Evolutionary conservation across 2,113 vertebrate genomes (phyloP), one percentile per base, ranked within the genome.

Genomic region (Formicarius rufipectus): DNA sequence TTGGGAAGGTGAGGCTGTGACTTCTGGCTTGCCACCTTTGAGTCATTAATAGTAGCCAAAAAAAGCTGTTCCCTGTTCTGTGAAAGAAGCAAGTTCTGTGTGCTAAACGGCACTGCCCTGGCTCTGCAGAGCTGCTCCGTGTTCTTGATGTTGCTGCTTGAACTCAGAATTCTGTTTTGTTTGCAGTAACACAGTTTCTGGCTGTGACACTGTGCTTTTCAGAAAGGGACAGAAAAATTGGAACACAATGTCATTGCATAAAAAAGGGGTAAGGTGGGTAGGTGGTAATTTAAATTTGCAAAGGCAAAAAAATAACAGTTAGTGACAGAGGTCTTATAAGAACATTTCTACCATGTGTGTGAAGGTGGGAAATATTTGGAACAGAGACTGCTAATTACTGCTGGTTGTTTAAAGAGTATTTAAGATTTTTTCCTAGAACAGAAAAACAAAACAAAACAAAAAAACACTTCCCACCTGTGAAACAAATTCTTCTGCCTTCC

Each of bases 201-300:
- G 6, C 56, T 74, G 27, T 0, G 0, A 66, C 12, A 7, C 6
- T 21, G 24, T 14, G 3, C 17, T 58, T 50, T 62, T 62, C 1
- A 25, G 58, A 76, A 49, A 39, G 6, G 35, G 10, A 6, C 5
- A 22, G 12, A 63, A 71, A 62, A 28, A 27, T 5, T 7, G 4
- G 45, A 53, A 40, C 2, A 5, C 31, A 35, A 37, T 25, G 17
- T 50, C 11, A 33, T 4, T 64, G 35, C 15, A 59, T 80, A 3
- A 45, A 22, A 60, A 73, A 24, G 14, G 8, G 7, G n/a, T 20
- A 21, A 20, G 24, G 31, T 7, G 42, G 24, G 40, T 14, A 25
- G 2, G 12, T n/a, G 16, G n/a, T 11, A 52, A 49, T 52, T 81
- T 6, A 40, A 28, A 16, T 44, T 40, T 19, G 14, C 47, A 59